Evolutionary conservation across 2,113 vertebrate genomes (phyloP).

Genomic region (Daboia siamensis): DNA sequence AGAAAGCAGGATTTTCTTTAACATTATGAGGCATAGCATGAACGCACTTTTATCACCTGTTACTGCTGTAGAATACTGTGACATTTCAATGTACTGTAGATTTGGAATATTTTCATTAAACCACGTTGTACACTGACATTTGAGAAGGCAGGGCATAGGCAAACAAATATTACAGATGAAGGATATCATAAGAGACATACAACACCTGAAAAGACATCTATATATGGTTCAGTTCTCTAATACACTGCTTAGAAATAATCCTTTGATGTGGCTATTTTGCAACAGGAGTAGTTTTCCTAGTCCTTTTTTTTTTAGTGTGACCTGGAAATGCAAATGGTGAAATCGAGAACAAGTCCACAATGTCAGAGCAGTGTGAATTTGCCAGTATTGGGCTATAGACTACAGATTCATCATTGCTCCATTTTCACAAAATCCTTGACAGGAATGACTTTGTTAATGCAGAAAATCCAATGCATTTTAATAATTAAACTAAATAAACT

Average conservation of each 20-base stretch:
- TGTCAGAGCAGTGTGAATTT: neutral
- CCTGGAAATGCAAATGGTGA: neutral
- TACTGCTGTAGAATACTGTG: neutral
- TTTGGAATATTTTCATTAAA: neutral
- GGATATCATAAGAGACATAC: neutral
- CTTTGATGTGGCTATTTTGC: neutral
- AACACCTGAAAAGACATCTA: neutral
- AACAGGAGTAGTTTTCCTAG: neutral
- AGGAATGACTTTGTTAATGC: neutral
- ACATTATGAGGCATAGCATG: neutral
- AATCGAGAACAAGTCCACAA: neutral
- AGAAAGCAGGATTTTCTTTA: slow-evolving; percentile 45
- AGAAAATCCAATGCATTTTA: neutral
- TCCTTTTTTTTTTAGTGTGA: neutral
- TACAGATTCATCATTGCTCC: neutral
- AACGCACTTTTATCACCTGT: slow-evolving; percentile 13
- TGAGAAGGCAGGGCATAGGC: neutral
- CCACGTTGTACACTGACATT: neutral
- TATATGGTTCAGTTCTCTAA: neutral
- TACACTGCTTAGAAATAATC: neutral
- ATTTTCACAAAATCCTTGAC: neutral
- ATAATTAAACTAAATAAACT: no score
- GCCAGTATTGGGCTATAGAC: neutral
- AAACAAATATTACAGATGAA: neutral
- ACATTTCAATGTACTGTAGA: neutral